phyloP scores from a whole-genome alignment of 2,113 vertebrate species.

The Coregonus clupeaformis region DNA sequence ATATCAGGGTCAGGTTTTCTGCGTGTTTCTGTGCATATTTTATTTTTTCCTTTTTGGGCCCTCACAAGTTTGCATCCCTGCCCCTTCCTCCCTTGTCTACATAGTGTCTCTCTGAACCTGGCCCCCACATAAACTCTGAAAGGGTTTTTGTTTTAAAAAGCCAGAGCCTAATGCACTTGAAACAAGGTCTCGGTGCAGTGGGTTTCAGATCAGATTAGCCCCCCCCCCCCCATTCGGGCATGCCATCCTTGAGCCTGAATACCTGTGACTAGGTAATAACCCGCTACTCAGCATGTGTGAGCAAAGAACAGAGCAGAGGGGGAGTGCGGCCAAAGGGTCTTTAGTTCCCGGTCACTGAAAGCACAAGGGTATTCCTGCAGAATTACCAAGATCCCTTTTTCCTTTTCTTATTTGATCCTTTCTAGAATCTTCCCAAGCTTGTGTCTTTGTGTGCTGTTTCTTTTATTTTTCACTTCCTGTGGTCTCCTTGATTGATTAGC shows the following conservation, averaged over 20 bases:
- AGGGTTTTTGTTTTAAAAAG: background rate
- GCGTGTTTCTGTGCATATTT: too few species aligned
- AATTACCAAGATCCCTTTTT: background rate
- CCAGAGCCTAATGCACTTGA: conserved; percentile 5
- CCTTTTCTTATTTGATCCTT: background rate
- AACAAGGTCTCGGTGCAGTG: background rate
- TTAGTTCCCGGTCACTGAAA: background rate
- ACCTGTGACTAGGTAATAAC: conserved; percentile 14
- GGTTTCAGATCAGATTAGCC: conserved; percentile 19
- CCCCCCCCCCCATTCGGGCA: background rate
- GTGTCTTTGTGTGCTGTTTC: background rate
- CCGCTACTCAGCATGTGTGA: background rate
- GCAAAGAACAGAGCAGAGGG: too few species aligned
- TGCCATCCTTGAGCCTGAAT: conserved; percentile 13
- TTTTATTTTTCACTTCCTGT: background rate
- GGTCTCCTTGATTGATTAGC: conserved; percentile 16
- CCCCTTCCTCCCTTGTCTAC: background rate
- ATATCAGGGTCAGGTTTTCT: too few species aligned
- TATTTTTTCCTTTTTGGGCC: too few species aligned
- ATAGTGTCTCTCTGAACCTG: background rate
- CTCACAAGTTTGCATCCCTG: too few species aligned
- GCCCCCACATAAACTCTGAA: too few species aligned
- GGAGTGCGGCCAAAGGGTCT: too few species aligned
- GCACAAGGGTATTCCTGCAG: background rate
- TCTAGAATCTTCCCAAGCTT: background rate